Percentiles rank a stretch among this genome's conserved stretches.
These are phyloP conservation scores for Phoxinus phoxinus DNA, from an alignment of 2,113 vertebrate genomes.

Conservation along the genomic window DNA sequence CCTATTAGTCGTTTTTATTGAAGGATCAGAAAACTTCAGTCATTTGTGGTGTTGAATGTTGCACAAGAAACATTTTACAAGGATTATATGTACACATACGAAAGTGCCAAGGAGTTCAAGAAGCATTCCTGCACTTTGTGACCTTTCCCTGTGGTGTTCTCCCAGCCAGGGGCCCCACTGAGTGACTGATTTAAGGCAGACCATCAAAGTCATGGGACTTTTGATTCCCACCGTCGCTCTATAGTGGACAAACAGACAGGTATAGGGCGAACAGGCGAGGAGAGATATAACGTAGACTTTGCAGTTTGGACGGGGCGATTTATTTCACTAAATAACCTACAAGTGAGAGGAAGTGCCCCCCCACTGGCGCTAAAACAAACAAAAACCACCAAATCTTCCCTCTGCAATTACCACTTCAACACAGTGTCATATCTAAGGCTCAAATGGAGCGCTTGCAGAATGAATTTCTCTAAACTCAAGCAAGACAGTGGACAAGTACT, in stretches of 20 bases:
- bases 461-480: not conserved
- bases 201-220: conserved; percentile 27
- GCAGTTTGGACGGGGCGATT: not conserved
- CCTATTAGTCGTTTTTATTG: not conserved
- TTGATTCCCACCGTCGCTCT: conserved; percentile 30
- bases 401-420: conserved; percentile 15
- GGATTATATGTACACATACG: conserved; percentile 46
- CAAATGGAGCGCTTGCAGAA: not conserved
- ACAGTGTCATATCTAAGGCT: conserved; percentile 18
- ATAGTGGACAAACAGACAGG: conserved; percentile 57
- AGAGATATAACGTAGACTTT: conserved; percentile 2
- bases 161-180: conserved; percentile 38
- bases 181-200: conserved; percentile 33
- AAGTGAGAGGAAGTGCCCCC: not conserved
- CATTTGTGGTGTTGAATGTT: conserved; percentile 5
- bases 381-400: not conserved
- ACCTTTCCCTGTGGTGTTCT: conserved; percentile 60
- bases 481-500: not conserved
- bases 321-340: not conserved
- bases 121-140: conserved; percentile 67
- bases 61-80: conserved; percentile 35
- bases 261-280: not conserved
- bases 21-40: not conserved
- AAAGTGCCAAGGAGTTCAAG: conserved; percentile 37
- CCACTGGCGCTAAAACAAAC: not conserved